Evolutionary conservation across 2,888 invertebrate genomes (phyloP), one percentile per base, ranked within the genome.

Genomic region (Rhogogaster chlorosoma): DNA sequence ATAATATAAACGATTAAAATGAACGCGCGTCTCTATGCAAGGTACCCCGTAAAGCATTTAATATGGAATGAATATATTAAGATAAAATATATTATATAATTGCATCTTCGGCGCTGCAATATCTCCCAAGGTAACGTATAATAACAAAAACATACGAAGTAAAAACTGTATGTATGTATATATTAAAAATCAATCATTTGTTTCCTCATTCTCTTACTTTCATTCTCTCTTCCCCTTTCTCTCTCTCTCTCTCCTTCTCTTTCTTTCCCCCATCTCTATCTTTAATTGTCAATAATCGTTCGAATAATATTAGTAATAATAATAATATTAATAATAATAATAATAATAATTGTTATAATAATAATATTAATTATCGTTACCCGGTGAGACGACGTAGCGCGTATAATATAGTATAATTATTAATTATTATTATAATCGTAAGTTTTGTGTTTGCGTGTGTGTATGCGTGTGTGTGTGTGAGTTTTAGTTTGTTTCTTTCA

Each of bases 11-110:
- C 89, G 88, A 89, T 88, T 87, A 84, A 89, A 89, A 89, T 89
- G 89, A 89, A 91, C 88, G 89, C 88, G 89, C 88, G 87, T 90
- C 88, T 89, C 88, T 88, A 71, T 71, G 42, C 89, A 89, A 91
- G 89, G 90, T 91, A 89, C 90, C 91, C 90, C 90, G 87, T 92
- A 92, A 92, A 92, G 92, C 91, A 67, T 83, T 73, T 71, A 71
- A 71, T 89, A 90, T 92, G 92, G 92, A 93, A 93, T 92, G 93
- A 91, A 92, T 93, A 91, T 91, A 91, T 91, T 91, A 91, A 90
- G 90, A 88, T 91, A 92, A 91, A 91, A 91, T 91, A 91, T 90
- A 84, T 84, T 84, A 86, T 86, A 57, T 80, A 87, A 90, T 91
- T 92, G 90, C 90, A 90, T 90, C 87, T 89, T 88, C 87, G 49